Evolutionary conservation across 2,888 invertebrate species (phyloP).

Genomic region (Tuta absoluta): DNA sequence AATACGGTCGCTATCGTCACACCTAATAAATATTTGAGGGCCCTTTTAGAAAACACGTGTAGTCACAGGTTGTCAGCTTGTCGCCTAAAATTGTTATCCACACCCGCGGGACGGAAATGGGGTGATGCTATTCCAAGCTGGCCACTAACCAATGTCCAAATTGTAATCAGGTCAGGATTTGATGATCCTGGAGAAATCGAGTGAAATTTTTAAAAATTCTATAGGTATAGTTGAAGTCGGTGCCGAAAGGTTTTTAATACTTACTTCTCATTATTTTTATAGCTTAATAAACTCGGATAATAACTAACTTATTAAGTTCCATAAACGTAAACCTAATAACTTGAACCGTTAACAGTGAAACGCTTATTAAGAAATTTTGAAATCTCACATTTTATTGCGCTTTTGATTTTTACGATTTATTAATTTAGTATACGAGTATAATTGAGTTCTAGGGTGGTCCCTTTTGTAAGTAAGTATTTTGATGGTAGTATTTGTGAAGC

Average conservation of each 20-base stretch:
- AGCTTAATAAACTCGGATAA: slow-evolving; percentile 35
- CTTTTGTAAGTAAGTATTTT: slow-evolving; percentile 26
- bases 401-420: slow-evolving; percentile 38
- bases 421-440: slow-evolving; percentile 37
- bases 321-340: slow-evolving; percentile 30
- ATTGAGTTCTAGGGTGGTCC: slow-evolving; percentile 42
- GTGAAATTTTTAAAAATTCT: neutral
- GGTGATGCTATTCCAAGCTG: no score
- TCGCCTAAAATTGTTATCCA: no score
- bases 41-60: no score
- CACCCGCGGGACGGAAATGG: no score
- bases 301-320: slow-evolving; percentile 38
- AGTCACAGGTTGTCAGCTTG: no score
- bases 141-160: no score
- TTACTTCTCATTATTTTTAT: slow-evolving; percentile 32
- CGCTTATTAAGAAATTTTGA: slow-evolving; percentile 26
- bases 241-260: no score
- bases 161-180: no score
- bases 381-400: slow-evolving; percentile 38
- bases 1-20: no score
- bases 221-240: neutral
- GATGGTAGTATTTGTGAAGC: no score
- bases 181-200: no score
- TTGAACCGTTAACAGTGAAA: slow-evolving; percentile 19
- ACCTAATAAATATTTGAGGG: no score